phyloP scores from a whole-genome alignment of 2,113 vertebrate genomes.

The Gobiocypris rarus region DNA sequence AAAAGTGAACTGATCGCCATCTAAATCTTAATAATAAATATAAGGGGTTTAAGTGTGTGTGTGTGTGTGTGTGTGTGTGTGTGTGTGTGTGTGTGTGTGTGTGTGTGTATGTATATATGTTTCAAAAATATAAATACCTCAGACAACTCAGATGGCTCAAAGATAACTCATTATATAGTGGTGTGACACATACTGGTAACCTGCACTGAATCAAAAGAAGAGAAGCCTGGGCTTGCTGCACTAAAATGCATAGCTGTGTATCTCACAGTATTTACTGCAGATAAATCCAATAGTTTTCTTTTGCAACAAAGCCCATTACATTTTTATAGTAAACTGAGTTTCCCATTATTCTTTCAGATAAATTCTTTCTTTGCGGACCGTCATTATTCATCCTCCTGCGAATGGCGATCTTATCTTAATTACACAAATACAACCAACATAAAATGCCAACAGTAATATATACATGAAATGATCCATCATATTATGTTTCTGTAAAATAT shows the following conservation, averaged over 20 bases:
- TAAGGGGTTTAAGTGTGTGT: background rate
- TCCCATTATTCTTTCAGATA: slow-evolving; percentile 43
- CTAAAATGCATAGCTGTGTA: background rate
- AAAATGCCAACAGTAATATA: background rate
- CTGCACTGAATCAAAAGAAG: background rate
- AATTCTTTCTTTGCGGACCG: background rate
- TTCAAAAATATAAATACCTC: slow-evolving; percentile 1
- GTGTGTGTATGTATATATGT: background rate
- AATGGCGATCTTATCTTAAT: slow-evolving; percentile 51
- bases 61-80: background rate
- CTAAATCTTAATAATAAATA: slow-evolving; percentile 26
- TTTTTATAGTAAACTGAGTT: slow-evolving; percentile 47
- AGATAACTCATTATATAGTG: background rate
- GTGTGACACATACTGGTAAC: background rate
- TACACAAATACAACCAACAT: slow-evolving; percentile 37
- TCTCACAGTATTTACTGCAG: background rate
- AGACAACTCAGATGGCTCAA: background rate
- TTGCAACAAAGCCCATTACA: slow-evolving; percentile 40
- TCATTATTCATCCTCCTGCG: slow-evolving; percentile 1
- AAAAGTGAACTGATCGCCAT: background rate
- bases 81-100: too few species aligned
- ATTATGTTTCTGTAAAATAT: too few species aligned
- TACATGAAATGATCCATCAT: too few species aligned
- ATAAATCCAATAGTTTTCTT: slow-evolving; percentile 18
- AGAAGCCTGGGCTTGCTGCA: background rate